Base-by-base conservation (phyloP, 1,140 invertebrate species). In the Mya arenaria region DNA sequence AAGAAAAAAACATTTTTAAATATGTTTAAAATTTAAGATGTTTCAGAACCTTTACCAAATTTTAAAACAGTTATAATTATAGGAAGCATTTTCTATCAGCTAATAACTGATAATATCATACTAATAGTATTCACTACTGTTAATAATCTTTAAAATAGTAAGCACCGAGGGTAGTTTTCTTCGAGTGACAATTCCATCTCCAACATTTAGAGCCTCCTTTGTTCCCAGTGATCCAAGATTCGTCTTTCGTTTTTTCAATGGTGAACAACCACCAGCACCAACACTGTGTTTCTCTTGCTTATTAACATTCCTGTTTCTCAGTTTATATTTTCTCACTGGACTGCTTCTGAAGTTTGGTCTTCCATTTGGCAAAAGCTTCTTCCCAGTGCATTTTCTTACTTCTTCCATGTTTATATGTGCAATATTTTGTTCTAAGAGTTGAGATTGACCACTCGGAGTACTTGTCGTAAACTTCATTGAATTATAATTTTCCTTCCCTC, bases 131-230 rank as follows among this genome's bases (percentile, higher is more conserved):
- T n/a, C n/a, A n/a, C n/a, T n/a, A n/a, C n/a, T n/a, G n/a, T n/a
- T n/a, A n/a, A n/a, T n/a, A n/a, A n/a, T n/a, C n/a, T n/a, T n/a
- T n/a, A n/a, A n/a, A n/a, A n/a, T n/a, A 52, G 48, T 52, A 52
- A 17, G 19, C 81, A 89, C 87, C 66, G 72, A 79, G 28, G 84
- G 84, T 60, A 89, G 39, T 17, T 69, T 56, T 52, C 85, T 82
- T 41, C 82, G 58, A 15, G 83, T 85, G n/a, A 89, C 55, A 23
- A 89, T 73, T 8, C 88, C 88, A 82, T 89, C 80, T 17, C 82
- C 81, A 0, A 84, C 28, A 19, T 77, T 36, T 8, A 88, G n/a
- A 36, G n/a, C 6, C 10, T 37, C 36, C 2, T 60, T 17, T 41
- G n/a, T 25, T 5, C 15, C 15, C 68, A n/a, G 19, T n/a, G 19